Conservation (phyloP, 2,113 vertebrate genomes). For the Gambusia affinis region DNA sequence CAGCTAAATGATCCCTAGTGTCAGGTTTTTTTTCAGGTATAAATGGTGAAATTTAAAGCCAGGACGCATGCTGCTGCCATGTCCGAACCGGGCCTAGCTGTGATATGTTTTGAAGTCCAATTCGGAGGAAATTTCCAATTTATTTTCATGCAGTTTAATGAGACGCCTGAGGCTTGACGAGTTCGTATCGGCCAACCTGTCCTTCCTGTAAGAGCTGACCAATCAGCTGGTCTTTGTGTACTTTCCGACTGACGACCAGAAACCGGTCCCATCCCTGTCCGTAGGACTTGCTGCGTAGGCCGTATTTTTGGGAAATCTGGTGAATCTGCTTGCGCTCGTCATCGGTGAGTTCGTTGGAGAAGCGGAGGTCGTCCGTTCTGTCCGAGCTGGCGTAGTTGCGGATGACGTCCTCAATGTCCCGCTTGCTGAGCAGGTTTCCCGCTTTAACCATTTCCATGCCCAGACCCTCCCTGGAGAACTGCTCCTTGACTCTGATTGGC, state of each 20-base stretch:
- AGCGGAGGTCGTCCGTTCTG: slow-evolving; percentile 92
- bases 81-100: not conserved
- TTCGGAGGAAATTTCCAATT: not conserved
- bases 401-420: slow-evolving; percentile 94
- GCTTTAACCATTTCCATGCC: slow-evolving; percentile 86
- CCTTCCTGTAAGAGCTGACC: slow-evolving; percentile 95
- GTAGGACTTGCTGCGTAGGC: slow-evolving; percentile 94
- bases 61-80: not conserved
- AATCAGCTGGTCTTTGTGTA: slow-evolving; percentile 91
- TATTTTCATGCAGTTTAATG: slow-evolving; percentile 67
- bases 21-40: not conserved
- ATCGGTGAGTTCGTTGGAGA: slow-evolving; percentile 93
- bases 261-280: slow-evolving; percentile 90
- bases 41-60: not conserved
- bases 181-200: slow-evolving; percentile 93
- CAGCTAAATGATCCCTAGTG: not conserved
- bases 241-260: slow-evolving; percentile 92
- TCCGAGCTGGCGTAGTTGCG: slow-evolving; percentile 91
- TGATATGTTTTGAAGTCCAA: slow-evolving; percentile 47
- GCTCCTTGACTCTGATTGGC: slow-evolving; percentile 94
- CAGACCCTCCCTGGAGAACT: slow-evolving; percentile 93
- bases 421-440: slow-evolving; percentile 88
- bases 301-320: slow-evolving; percentile 91
- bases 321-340: slow-evolving; percentile 96
- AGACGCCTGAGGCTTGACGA: slow-evolving; percentile 90